These are phyloP conservation scores for Proctacanthus coquilletti DNA, from an alignment of 1,140 invertebrate species.

Conservation along the genomic window DNA sequence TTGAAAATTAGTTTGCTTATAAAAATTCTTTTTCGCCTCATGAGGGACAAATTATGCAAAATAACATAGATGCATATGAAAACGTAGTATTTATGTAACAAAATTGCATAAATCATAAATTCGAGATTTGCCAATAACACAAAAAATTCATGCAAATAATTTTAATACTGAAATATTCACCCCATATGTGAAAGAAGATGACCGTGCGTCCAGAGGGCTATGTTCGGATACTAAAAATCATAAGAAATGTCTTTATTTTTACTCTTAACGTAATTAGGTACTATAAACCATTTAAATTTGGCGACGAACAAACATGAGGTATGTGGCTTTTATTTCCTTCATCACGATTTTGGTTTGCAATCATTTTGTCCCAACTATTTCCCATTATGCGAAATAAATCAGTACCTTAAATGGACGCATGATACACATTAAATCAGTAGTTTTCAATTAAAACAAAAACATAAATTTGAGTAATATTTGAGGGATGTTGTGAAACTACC, in stretches of 20 bases:
- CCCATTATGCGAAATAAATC: slow-evolving; percentile 7
- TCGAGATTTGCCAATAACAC: too few species aligned
- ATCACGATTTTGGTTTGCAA: not conserved
- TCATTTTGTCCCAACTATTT: slow-evolving; percentile 9
- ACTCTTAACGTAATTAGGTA: too few species aligned
- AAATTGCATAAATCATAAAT: too few species aligned
- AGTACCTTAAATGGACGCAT: too few species aligned
- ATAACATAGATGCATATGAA: not conserved
- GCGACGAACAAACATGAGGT: slow-evolving; percentile 21
- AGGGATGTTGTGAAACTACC: too few species aligned
- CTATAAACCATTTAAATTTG: slow-evolving; percentile 24
- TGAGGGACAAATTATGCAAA: not conserved
- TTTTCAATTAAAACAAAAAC: too few species aligned
- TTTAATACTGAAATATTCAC: slow-evolving; percentile 13
- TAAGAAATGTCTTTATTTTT: too few species aligned
- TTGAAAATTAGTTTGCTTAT: too few species aligned
- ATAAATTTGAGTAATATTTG: too few species aligned
- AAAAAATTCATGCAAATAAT: too few species aligned
- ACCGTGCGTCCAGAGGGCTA: slow-evolving; percentile 19
- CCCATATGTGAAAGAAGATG: slow-evolving; percentile 25
- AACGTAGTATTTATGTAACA: not conserved
- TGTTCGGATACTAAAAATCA: not conserved
- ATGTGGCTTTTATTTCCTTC: slow-evolving; percentile 4
- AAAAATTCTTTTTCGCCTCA: not conserved
- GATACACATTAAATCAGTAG: too few species aligned